These are phyloP conservation scores for Laticauda laticaudata DNA, from an alignment of 2,113 vertebrate species.

Conservation along the genomic window DNA sequence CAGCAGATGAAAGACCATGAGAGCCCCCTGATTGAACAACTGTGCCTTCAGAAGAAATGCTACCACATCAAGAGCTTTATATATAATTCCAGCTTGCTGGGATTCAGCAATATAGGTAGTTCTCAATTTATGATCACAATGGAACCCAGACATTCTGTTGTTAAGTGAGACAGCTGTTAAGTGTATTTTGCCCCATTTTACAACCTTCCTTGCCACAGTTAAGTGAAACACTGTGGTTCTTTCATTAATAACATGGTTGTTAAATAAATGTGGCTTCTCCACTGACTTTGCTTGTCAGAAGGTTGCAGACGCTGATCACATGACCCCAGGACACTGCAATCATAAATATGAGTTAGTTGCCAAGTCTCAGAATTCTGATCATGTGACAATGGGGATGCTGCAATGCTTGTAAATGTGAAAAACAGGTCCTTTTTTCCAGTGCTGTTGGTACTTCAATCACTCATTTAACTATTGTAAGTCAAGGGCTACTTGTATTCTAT, in stretches of 20 bases:
- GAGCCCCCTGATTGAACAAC: background rate
- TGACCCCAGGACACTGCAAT: background rate
- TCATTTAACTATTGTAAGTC: background rate
- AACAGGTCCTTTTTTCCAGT: background rate
- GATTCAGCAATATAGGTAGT: background rate
- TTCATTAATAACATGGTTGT: background rate
- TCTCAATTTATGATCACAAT: background rate
- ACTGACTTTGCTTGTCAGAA: background rate
- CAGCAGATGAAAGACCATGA: background rate
- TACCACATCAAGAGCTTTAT: background rate
- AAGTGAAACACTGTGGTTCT: background rate
- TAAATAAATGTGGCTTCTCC: background rate
- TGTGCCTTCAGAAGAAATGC: background rate
- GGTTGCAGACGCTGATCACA: no score
- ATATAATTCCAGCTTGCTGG: background rate
- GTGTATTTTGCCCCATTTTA: background rate
- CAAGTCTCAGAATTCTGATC: background rate
- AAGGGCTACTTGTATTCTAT: background rate
- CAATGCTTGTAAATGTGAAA: background rate
- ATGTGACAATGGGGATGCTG: background rate
- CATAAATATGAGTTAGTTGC: background rate
- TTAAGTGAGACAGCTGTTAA: background rate
- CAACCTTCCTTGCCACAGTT: background rate
- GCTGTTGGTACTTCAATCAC: background rate
- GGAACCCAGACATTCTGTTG: background rate